These are phyloP conservation scores for Equus przewalskii DNA, from an alignment of 2,113 vertebrate genomes.

Conservation along the genomic window DNA sequence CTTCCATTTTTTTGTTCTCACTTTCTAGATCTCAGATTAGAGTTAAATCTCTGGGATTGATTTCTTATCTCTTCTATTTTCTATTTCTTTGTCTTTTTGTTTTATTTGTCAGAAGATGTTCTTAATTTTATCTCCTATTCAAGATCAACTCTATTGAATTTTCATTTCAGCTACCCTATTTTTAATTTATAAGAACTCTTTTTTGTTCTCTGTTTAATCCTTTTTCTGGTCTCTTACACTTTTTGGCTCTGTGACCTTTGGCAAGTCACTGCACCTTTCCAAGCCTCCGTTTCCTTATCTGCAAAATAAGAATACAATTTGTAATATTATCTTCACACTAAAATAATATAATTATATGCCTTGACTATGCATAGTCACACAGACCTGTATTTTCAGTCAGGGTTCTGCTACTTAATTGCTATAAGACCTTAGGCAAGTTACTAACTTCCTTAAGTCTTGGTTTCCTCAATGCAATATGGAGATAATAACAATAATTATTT, in stretches of 20 bases:
- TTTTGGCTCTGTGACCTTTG: neutral
- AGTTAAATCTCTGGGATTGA: neutral
- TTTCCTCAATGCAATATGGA: neutral
- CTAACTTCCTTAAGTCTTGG: neutral
- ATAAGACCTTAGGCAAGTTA: neutral
- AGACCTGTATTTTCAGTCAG: neutral
- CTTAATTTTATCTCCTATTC: neutral
- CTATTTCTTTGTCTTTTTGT: neutral
- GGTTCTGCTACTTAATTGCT: neutral
- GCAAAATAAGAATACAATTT: constrained; percentile 31
- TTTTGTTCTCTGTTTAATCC: neutral
- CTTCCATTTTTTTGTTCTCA: neutral
- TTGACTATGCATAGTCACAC: neutral
- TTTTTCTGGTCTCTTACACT: neutral
- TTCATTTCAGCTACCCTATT: neutral
- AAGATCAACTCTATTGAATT: neutral
- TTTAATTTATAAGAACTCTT: neutral
- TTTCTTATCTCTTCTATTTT: neutral
- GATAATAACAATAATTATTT: neutral
- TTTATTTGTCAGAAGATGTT: neutral
- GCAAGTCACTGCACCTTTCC: neutral
- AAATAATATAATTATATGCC: neutral
- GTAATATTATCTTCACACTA: neutral
- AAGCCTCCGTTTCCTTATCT: neutral
- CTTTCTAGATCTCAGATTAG: neutral